These are phyloP conservation scores for Tragopan temminckii DNA, from an alignment of 2,797 vertebrate genomes.

Conservation along the genomic window DNA sequence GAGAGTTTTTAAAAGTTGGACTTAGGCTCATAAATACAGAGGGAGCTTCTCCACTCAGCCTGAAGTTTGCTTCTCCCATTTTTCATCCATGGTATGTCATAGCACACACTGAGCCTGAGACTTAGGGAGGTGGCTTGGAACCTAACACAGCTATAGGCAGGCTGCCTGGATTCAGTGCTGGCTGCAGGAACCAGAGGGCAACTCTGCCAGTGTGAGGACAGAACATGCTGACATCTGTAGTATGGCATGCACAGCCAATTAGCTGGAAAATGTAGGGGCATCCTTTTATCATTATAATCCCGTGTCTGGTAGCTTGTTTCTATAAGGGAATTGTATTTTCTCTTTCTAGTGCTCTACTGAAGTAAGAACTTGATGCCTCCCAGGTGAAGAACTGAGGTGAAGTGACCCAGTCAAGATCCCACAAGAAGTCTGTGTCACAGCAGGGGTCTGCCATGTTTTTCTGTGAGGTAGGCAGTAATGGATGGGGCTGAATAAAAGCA, in stretches of 20 bases:
- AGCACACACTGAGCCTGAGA: neutral
- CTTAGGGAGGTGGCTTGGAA: neutral
- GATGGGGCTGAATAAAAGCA: neutral
- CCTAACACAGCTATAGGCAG: fast-evolving
- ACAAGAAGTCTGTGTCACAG: fast-evolving
- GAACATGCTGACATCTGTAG: neutral
- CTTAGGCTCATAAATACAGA: constrained; percentile 60
- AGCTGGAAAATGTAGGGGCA: neutral
- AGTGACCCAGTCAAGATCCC: neutral
- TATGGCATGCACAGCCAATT: neutral
- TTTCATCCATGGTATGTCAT: constrained; percentile 25
- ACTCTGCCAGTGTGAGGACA: neutral
- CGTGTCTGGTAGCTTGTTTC: neutral
- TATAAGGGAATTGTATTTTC: neutral
- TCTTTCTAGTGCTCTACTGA: neutral
- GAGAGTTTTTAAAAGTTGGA: constrained; percentile 53
- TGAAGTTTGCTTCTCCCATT: neutral
- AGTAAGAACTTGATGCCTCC: neutral
- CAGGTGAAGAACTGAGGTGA: neutral
- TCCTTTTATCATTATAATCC: neutral
- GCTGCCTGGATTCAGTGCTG: neutral
- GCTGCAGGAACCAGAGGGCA: too few species aligned
- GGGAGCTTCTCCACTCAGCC: constrained; percentile 20
- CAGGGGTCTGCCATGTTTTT: neutral
- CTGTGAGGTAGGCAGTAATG: neutral